Evolutionary conservation across 1,140 invertebrate genomes (phyloP), one percentile per base, ranked within the genome.

Genomic region (Atta colombica): DNA sequence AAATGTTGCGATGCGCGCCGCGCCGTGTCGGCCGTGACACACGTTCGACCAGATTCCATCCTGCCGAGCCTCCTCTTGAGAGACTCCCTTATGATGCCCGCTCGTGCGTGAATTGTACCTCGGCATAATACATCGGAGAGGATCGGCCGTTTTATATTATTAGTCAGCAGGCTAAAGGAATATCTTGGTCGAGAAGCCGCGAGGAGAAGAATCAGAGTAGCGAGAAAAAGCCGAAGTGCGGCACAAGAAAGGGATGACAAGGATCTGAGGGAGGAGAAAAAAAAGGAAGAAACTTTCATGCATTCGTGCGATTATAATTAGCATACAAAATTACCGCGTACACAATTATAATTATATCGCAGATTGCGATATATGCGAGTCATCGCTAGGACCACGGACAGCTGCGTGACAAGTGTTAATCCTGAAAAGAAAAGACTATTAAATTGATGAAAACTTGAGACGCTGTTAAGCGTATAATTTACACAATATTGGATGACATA

Each of bases 141-240:
- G 89, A 89, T 88, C 85, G 86, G 45, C 25, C 77, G 89, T 90
- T 92, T 91, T 89, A 90, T 89, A 91, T 90, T 91, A 90, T 92
- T 91, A 92, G 87, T 84, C 88, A 84, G 61, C 61, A 63, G 3
- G 18, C 51, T 55, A 18, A 21, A 51, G 55, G 74, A 60, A 80
- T 65, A 75, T 51, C 72, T 21, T 35, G 69, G 65, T 28, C 63
- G 74, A 7, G 35, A 18, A 61, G 58, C 7, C 58, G n/a, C 58
- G 71, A 49, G 53, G 21, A n/a, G 63, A 78, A 78, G 45, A 61
- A 53, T 8, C 45, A 18, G 21, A 2, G 8, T 25, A 21, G 25
- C 63, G 71, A 16, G 31, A 85, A 77, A 82, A 75, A 84, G 61
- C 21, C 35, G 21, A 28, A 35, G 55, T n/a, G 53, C 51, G 69